Conservation (phyloP, 2,888 invertebrate species). For the Drosophila atripex region DNA sequence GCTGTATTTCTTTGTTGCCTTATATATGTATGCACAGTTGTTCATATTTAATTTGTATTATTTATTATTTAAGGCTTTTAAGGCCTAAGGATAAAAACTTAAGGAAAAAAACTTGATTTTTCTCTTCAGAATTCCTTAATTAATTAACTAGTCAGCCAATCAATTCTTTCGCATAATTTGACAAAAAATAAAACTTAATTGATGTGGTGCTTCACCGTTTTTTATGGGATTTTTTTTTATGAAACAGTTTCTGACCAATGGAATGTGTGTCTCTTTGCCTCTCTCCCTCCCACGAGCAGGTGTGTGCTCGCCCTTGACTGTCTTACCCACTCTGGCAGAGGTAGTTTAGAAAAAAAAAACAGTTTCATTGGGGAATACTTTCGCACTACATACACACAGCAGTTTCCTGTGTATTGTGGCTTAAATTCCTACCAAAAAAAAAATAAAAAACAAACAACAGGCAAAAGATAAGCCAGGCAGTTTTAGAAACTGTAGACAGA, state of each 20-base stretch:
- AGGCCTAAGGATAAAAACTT: background rate
- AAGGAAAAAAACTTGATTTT: conserved; percentile 35
- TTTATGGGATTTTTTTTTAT: background rate
- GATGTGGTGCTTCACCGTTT: background rate
- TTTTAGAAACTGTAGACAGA: conserved; percentile 7
- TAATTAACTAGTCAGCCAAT: too few species aligned
- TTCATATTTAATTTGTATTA: conserved; percentile 24
- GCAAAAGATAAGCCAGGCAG: conserved; percentile 62
- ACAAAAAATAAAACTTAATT: background rate
- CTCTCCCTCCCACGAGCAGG: conserved; percentile 40
- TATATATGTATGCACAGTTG: conserved; percentile 35
- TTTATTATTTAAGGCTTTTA: too few species aligned
- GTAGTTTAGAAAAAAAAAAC: conserved; percentile 22
- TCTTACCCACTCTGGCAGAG: conserved; percentile 18
- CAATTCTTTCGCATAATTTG: background rate
- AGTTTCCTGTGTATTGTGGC: conserved; percentile 20
- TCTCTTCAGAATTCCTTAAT: background rate
- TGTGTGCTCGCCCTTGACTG: conserved; percentile 45
- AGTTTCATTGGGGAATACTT: conserved; percentile 46
- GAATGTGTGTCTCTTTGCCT: background rate
- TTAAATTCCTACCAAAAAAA: conserved; percentile 61
- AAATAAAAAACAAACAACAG: conserved; percentile 23
- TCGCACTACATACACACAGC: background rate
- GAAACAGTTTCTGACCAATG: conserved; percentile 8
- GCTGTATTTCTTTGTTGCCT: conserved; percentile 35